Conservation (phyloP, 2,797 vertebrate genomes). For the Karalla daura region DNA sequence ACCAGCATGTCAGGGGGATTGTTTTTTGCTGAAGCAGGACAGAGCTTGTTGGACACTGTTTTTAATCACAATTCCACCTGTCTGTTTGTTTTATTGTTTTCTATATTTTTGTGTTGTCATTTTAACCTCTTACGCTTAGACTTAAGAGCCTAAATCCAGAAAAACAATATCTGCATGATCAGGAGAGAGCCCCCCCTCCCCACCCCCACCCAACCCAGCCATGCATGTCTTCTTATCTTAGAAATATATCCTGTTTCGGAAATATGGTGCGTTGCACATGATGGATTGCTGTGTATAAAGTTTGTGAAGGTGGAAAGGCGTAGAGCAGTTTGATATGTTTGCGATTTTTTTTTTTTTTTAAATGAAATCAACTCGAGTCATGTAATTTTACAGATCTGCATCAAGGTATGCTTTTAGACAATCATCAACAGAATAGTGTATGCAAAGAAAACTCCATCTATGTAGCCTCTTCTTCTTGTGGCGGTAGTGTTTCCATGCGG, state of each 20-base stretch:
- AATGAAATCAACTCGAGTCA: slow-evolving; percentile 21
- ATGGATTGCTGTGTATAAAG: slow-evolving; percentile 6
- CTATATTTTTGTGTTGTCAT: slow-evolving; percentile 62
- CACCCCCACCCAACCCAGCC: no score
- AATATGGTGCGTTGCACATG: slow-evolving; percentile 26
- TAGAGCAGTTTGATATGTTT: slow-evolving; percentile 20
- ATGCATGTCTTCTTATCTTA: slow-evolving; percentile 54
- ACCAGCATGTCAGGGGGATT: slow-evolving; percentile 63
- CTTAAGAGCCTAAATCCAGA: slow-evolving; percentile 36
- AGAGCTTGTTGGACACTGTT: slow-evolving; percentile 75
- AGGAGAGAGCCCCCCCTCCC: slow-evolving; percentile 36
- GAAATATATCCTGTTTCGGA: slow-evolving; percentile 35
- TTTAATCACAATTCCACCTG: slow-evolving; percentile 54
- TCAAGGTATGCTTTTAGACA: slow-evolving; percentile 59
- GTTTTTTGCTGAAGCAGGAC: slow-evolving; percentile 63
- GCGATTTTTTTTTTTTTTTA: slow-evolving; percentile 36
- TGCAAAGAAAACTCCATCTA: slow-evolving; percentile 54
- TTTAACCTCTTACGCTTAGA: slow-evolving; percentile 47
- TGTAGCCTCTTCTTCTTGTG: slow-evolving; percentile 62
- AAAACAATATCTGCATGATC: slow-evolving; percentile 61
- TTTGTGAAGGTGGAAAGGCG: slow-evolving; percentile 6
- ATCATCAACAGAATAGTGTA: slow-evolving; percentile 64
- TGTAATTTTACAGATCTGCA: slow-evolving; percentile 26
- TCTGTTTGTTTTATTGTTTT: slow-evolving; percentile 64
- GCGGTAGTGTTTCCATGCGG: slow-evolving; percentile 52